Conservation (phyloP, 2,113 vertebrate genomes). For the Ctenomys sociabilis region DNA sequence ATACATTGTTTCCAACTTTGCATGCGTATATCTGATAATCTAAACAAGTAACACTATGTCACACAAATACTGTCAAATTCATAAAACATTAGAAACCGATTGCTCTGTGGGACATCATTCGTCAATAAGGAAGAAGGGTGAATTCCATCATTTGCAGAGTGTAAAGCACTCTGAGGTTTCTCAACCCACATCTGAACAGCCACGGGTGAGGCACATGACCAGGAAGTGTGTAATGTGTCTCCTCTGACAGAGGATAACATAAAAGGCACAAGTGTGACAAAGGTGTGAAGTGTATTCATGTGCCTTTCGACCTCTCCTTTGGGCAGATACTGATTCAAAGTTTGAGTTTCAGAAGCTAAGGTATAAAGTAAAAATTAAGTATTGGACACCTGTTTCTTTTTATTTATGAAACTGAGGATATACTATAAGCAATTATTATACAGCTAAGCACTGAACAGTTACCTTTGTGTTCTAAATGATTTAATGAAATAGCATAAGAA, state of each 20-base stretch:
- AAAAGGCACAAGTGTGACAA: neutral
- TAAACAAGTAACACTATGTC: too few species aligned
- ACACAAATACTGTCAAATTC: too few species aligned
- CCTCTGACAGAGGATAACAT: neutral
- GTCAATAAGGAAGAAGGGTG: neutral
- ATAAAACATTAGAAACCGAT: too few species aligned
- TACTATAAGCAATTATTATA: neutral
- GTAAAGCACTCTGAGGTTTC: neutral
- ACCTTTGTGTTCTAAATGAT: neutral
- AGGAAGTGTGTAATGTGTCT: neutral
- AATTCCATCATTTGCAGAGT: neutral
- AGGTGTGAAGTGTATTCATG: neutral
- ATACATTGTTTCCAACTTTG: too few species aligned
- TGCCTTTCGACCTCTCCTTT: conserved; percentile 7
- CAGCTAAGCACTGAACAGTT: neutral
- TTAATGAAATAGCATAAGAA: neutral
- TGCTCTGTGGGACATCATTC: neutral
- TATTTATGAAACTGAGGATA: conserved; percentile 13
- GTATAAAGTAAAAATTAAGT: neutral
- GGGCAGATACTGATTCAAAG: neutral
- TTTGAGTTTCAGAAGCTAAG: neutral
- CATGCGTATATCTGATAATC: too few species aligned
- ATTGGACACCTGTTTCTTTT: neutral
- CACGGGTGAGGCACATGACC: neutral
- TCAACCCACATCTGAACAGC: neutral